Evolutionary conservation across 2,113 vertebrate genomes (phyloP).

Genomic region (Chiloscyllium plagiosum): DNA sequence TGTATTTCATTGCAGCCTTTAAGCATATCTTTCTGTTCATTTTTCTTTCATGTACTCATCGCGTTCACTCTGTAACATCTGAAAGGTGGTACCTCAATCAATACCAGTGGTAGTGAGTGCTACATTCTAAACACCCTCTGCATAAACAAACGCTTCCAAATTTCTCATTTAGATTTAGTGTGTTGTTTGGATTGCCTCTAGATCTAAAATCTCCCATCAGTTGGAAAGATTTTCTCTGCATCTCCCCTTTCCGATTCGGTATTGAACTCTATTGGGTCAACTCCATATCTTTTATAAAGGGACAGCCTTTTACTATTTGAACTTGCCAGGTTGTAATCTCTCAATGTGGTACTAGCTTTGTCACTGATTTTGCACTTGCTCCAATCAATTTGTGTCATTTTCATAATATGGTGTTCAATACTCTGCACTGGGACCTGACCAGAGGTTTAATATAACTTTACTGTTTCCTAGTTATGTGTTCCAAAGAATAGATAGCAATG

Average conservation of each 20-base stretch:
- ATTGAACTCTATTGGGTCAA: neutral
- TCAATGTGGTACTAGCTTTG: neutral
- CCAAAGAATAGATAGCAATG: neutral
- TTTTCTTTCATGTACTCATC: neutral
- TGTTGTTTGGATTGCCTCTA: neutral
- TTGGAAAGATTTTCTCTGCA: neutral
- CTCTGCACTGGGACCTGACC: neutral
- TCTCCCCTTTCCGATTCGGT: neutral
- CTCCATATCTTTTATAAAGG: neutral
- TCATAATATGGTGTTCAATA: neutral
- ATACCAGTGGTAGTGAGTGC: neutral
- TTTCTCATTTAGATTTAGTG: neutral
- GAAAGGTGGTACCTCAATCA: neutral
- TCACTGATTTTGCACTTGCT: neutral
- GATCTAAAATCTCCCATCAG: neutral
- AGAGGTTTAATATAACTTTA: neutral
- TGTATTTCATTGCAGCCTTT: neutral
- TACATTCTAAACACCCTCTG: neutral
- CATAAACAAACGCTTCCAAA: neutral
- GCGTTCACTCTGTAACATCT: neutral
- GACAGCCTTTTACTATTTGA: neutral
- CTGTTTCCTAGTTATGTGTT: neutral
- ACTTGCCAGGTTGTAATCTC: neutral
- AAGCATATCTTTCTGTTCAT: neutral
- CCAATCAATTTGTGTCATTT: neutral